Base-by-base conservation (phyloP, 2,797 vertebrate genomes). In the Poeciliopsis infans region DNA sequence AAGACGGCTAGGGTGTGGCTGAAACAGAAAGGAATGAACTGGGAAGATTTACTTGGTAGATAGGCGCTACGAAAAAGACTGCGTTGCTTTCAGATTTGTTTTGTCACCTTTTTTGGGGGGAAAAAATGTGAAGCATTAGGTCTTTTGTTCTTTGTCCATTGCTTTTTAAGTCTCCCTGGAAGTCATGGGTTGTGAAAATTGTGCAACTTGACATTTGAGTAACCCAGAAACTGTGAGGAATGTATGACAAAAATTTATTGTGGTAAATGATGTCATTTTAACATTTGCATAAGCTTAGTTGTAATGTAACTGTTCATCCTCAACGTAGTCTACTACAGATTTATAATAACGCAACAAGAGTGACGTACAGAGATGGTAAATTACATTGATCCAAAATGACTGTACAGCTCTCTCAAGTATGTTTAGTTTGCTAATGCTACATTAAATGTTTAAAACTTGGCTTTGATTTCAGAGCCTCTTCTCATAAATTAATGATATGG, bases 1-100 rank as follows among this genome's bases (percentile, higher is more conserved):
- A 80, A 77, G 83, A 77, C 72, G 74, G 78, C 15, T 6, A 82
- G 92, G 94, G 93, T 83, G 93, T 86, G 93, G 90, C 45, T 87
- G 78, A 82, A 85, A 84, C 28, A 6, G 43, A 86, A 79, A 59
- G 70, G 77, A 81, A 82, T 87, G 64, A 80, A 57, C 80, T 57
- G 74, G 77, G 73, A 80, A 61, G 51, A 69, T 57, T 23, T 23
- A 83, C 61, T 77, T 74, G 72, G 82, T 80, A n/a, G 33, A 79
- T 64, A 46, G 5, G 11, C 16, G 72, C 72, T 71, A 66, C 18
- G 57, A 77, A 36, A 76, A 61, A 33, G 33, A 16, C 57, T 6
- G 2, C 13, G n/a, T 25, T 78, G 39, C 53, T 70, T 77, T 8
- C 43, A 16, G 6, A 28, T 43, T 4, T 28, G 25, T 55, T 77